These are phyloP conservation scores for Cotesia typhae DNA, from an alignment of 1,140 invertebrate species.

Conservation along the genomic window DNA sequence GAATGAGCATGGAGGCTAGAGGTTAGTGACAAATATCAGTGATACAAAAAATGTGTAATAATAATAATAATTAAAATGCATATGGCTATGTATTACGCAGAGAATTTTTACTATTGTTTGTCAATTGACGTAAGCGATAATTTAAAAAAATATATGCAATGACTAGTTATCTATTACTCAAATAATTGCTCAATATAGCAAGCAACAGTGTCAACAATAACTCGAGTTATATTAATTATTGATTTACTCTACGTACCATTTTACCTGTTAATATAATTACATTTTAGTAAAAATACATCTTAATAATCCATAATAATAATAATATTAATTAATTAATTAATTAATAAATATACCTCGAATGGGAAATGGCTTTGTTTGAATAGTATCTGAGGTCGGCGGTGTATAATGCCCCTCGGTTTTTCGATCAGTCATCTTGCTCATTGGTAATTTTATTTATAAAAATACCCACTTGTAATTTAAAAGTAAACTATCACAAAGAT, in stretches of 20 bases:
- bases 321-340: constrained; percentile 5
- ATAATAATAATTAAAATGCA: constrained; percentile 1
- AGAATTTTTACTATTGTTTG: too few relatives aligned
- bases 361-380: constrained; percentile 86
- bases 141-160: too few relatives aligned
- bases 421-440: constrained; percentile 52
- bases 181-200: too few relatives aligned
- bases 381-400: constrained; percentile 80
- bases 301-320: too few relatives aligned
- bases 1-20: not conserved
- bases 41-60: not conserved
- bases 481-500: too few relatives aligned
- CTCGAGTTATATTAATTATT: not conserved
- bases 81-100: too few relatives aligned
- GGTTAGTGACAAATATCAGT: constrained; percentile 46
- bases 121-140: too few relatives aligned
- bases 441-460: constrained; percentile 14
- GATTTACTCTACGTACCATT: not conserved
- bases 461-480: not conserved
- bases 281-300: too few relatives aligned
- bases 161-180: too few relatives aligned
- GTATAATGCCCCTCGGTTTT: constrained; percentile 61
- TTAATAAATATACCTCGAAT: constrained; percentile 73
- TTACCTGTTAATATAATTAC: too few relatives aligned
- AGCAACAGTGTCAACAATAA: too few relatives aligned